Conservation (phyloP, 1,140 invertebrate species). For the Camponotus pennsylvanicus region DNA sequence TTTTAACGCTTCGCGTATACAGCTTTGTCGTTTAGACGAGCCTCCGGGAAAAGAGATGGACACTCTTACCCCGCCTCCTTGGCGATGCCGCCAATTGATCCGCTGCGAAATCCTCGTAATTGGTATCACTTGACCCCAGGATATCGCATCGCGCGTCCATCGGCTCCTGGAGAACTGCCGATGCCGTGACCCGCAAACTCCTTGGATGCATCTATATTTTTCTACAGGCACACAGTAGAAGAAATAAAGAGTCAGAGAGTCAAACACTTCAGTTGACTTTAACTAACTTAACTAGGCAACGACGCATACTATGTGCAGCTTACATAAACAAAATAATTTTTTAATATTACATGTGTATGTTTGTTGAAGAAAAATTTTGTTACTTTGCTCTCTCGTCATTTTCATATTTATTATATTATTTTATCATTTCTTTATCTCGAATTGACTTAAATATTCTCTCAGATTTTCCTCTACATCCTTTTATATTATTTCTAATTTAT, state of each 20-base stretch:
- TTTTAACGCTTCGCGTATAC: conserved; percentile 81
- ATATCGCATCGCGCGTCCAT: neutral
- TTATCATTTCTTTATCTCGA: neutral
- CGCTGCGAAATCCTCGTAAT: conserved; percentile 61
- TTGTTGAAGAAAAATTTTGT: neutral
- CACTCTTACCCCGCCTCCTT: neutral
- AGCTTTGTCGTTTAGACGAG: conserved; percentile 77
- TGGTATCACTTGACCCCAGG: conserved; percentile 72
- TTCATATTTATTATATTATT: neutral
- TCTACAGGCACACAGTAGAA: neutral
- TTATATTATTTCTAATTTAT: neutral
- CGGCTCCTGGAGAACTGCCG: conserved; percentile 16
- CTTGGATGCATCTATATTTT: neutral
- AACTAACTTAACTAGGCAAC: neutral
- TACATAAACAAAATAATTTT: neutral
- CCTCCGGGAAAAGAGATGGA: conserved; percentile 75
- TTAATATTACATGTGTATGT: neutral
- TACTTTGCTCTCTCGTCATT: neutral
- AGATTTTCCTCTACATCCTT: neutral
- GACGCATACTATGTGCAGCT: neutral
- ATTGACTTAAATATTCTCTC: neutral
- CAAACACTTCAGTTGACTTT: neutral
- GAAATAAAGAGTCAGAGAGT: neutral
- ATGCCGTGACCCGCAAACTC: neutral
- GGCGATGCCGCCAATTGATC: conserved; percentile 65